Percentiles rank a stretch among this genome's conserved stretches.
Evolutionary conservation across 2,888 invertebrate species (phyloP).

Genomic region (Amphipoea oculea): DNA sequence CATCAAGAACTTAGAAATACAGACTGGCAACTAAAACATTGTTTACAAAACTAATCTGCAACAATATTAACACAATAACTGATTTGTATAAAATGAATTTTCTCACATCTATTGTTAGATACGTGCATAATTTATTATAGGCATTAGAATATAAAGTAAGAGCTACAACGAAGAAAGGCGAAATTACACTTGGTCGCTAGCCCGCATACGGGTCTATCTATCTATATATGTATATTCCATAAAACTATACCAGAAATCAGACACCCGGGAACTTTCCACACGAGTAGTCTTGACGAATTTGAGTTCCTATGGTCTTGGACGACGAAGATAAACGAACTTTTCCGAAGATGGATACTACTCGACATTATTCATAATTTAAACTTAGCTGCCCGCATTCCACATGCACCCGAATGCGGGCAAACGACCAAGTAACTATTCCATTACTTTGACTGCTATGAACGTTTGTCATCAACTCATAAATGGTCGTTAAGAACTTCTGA

Average conservation of each 20-base stretch:
- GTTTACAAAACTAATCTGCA: background rate
- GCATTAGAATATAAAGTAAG: conserved; percentile 23
- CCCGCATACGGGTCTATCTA: background rate
- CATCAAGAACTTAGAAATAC: background rate
- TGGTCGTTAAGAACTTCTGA: conserved; percentile 28
- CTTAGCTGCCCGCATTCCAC: background rate
- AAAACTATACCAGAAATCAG: no score
- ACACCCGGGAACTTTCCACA: no score
- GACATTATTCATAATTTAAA: background rate
- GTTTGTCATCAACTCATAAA: conserved; percentile 40
- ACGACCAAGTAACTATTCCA: background rate
- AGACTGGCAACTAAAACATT: conserved; percentile 24
- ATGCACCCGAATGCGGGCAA: conserved; percentile 9
- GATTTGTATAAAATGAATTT: conserved; percentile 31
- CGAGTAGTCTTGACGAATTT: background rate
- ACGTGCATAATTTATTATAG: conserved; percentile 29
- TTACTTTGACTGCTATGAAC: conserved; percentile 12
- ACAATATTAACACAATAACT: conserved; percentile 7
- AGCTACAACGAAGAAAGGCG: background rate
- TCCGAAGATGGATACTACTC: background rate
- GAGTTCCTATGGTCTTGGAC: background rate
- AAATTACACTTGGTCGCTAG: conserved; percentile 4
- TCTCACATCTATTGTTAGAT: conserved; percentile 23
- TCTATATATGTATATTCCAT: no score
- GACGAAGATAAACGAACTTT: background rate